A percentile compares a stretch with the other conserved stretches of the same genome.
These are phyloP conservation scores for Agrotis exclamationis DNA, from an alignment of 2,888 invertebrate species.

Conservation along the genomic window DNA sequence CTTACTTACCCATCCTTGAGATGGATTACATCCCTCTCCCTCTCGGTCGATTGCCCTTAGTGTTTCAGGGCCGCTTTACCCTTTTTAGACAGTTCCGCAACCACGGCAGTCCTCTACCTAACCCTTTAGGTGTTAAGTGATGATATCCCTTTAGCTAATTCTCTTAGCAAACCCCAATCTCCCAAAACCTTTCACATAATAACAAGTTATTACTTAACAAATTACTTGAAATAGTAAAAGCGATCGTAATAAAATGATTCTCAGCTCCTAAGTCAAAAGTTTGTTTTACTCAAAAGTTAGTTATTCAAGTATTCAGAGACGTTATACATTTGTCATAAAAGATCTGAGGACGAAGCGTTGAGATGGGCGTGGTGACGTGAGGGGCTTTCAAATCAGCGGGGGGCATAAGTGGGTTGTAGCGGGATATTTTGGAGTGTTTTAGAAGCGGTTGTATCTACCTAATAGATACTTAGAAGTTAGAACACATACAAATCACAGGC, in stretches of 20 bases:
- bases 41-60: too few species aligned
- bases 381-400: conserved; percentile 26
- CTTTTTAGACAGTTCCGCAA: too few species aligned
- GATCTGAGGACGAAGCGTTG: conserved; percentile 40
- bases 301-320: conserved; percentile 46
- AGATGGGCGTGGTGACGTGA: conserved; percentile 40
- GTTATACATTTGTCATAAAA: conserved; percentile 64
- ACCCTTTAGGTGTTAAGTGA: too few species aligned
- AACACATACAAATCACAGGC: too few species aligned
- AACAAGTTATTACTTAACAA: conserved; percentile 19
- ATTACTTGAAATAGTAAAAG: conserved; percentile 19
- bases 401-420: not conserved
- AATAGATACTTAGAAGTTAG: too few species aligned
- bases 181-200: not conserved
- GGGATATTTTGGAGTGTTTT: too few species aligned
- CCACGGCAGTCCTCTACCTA: too few species aligned
- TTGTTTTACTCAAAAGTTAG: conserved; percentile 47
- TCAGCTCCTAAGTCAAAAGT: conserved; percentile 41
- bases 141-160: not conserved
- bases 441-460: too few species aligned
- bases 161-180: too few species aligned
- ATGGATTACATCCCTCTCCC: too few species aligned
- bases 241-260: conserved; percentile 35
- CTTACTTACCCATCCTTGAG: too few species aligned
- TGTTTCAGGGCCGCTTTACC: too few species aligned